Conservation (phyloP, 2,797 vertebrate genomes). For the Cyprinella venusta region DNA sequence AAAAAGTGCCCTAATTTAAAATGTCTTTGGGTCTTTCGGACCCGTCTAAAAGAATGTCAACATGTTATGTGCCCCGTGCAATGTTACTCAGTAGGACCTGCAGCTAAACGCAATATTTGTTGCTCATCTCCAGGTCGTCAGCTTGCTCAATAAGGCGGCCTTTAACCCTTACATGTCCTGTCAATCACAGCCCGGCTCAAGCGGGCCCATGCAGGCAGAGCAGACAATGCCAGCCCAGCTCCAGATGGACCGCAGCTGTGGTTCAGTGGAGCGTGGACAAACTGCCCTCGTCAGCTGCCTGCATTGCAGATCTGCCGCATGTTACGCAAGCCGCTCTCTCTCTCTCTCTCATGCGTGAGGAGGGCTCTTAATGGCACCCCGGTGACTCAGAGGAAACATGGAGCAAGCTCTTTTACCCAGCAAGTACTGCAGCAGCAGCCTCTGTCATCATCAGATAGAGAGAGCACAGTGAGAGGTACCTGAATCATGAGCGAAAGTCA, state of each 20-base stretch:
- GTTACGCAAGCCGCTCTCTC: constrained; percentile 50
- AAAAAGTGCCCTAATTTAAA: neutral
- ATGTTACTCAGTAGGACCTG: constrained; percentile 19
- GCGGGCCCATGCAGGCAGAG: constrained; percentile 18
- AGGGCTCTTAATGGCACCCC: constrained; percentile 48
- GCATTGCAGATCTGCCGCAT: constrained; percentile 32
- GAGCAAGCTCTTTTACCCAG: constrained; percentile 40
- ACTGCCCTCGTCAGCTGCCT: constrained; percentile 55
- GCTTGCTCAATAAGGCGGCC: constrained; percentile 3
- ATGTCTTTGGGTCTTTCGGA: neutral
- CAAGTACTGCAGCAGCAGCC: constrained; percentile 17
- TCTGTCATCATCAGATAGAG: constrained; percentile 15
- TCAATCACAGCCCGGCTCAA: constrained; percentile 18
- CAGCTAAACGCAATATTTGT: constrained; percentile 20
- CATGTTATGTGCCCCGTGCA: neutral
- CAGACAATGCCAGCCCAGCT: constrained; percentile 45
- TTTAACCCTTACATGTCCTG: constrained; percentile 36
- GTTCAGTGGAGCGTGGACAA: constrained; percentile 53
- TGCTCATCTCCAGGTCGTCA: constrained; percentile 24
- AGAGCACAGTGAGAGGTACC: neutral
- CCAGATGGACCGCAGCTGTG: constrained; percentile 60
- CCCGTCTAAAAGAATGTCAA: neutral
- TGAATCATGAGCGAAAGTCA: constrained; percentile 8
- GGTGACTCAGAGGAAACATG: constrained; percentile 37
- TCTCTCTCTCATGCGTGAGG: constrained; percentile 18